Evolutionary conservation across 2,888 invertebrate species (phyloP).

Genomic region (Dolomedes plantarius): DNA sequence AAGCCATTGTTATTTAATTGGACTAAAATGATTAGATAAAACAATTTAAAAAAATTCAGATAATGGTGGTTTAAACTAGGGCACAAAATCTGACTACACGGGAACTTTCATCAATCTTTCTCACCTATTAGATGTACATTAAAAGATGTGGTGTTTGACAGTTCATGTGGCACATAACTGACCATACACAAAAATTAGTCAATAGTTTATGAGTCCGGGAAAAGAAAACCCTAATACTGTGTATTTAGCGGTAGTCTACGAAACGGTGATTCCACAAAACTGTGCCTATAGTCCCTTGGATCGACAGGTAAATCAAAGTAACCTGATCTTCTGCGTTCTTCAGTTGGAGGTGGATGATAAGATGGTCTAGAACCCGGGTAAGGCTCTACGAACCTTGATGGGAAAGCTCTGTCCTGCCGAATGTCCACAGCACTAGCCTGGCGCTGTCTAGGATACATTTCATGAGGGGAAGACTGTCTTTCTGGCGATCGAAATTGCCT

Average conservation of each 20-base stretch:
- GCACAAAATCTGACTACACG: background rate
- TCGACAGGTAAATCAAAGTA: conserved; percentile 71
- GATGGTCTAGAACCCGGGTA: conserved; percentile 51
- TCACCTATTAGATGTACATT: background rate
- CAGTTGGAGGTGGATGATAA: conserved; percentile 60
- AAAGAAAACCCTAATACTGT: conserved; percentile 53
- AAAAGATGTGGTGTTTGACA: conserved; percentile 13
- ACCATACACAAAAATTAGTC: conserved; percentile 33
- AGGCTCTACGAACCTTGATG: conserved; percentile 58
- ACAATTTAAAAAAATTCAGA: background rate
- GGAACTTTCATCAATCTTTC: background rate
- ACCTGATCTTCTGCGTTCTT: conserved; percentile 68
- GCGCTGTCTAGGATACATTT: conserved; percentile 50
- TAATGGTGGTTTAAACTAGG: background rate
- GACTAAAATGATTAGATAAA: background rate
- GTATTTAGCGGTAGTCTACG: conserved; percentile 66
- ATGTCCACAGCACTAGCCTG: conserved; percentile 44
- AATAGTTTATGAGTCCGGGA: background rate
- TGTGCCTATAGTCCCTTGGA: conserved; percentile 71
- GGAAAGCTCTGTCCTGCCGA: conserved; percentile 58
- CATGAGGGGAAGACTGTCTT: conserved; percentile 53
- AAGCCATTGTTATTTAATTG: background rate
- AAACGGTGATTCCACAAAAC: conserved; percentile 68
- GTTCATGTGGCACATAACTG: conserved; percentile 67
- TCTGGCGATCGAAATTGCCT: conserved; percentile 59